phyloP scores from a whole-genome alignment of 2,113 vertebrate species.

The Diphyllodes magnificus region DNA sequence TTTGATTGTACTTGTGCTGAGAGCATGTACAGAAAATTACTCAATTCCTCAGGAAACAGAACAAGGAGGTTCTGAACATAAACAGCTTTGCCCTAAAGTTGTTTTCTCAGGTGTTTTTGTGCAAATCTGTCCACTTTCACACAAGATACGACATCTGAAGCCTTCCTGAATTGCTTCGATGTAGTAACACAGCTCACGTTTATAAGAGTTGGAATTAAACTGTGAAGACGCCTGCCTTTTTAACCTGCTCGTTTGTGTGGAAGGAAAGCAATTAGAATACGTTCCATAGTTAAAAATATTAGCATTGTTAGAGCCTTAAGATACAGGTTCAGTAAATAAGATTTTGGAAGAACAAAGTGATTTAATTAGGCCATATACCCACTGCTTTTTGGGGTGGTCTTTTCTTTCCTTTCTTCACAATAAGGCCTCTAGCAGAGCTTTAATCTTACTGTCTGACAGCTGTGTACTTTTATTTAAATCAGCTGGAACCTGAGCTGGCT shows the following conservation, averaged over 20 bases:
- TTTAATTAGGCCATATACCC: background rate
- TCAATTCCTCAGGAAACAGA: background rate
- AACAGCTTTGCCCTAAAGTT: background rate
- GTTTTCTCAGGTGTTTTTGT: background rate
- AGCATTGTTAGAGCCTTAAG: background rate
- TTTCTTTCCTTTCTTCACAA: background rate
- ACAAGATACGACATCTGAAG: accelerated
- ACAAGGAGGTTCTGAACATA: background rate
- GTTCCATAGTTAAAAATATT: background rate
- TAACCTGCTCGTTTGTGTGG: background rate
- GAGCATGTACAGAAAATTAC: background rate
- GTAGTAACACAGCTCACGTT: background rate
- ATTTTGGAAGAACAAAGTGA: background rate
- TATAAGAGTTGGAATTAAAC: background rate
- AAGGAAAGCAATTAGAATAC: background rate
- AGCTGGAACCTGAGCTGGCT: conserved; percentile 45
- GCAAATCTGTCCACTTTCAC: background rate
- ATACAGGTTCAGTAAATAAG: background rate
- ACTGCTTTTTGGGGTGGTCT: background rate
- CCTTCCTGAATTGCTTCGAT: background rate
- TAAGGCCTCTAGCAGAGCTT: background rate
- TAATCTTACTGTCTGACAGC: conserved; percentile 49
- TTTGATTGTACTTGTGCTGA: background rate
- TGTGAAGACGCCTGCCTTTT: background rate
- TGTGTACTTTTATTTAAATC: conserved; percentile 64